Evolutionary conservation across 2,113 vertebrate genomes (phyloP).

Genomic region (Otis tarda): DNA sequence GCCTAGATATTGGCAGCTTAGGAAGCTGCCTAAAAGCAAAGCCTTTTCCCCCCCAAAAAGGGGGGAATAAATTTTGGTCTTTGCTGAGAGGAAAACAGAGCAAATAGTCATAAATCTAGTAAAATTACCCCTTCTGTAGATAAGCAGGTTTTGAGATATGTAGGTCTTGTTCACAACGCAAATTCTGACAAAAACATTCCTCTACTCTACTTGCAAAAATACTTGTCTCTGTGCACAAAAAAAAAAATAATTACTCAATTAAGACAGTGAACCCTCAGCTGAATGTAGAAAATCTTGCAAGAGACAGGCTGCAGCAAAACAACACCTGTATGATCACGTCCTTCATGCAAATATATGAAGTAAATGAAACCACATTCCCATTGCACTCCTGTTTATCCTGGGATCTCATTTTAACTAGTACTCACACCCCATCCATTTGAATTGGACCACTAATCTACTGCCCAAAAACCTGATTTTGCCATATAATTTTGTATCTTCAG

Average conservation of each 20-base stretch:
- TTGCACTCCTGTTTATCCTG: background rate
- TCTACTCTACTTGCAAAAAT: background rate
- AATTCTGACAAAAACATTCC: background rate
- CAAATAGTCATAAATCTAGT: background rate
- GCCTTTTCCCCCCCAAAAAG: no score
- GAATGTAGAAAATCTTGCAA: background rate
- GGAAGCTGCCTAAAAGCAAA: background rate
- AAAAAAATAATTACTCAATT: background rate
- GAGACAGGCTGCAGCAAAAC: background rate
- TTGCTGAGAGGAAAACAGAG: background rate
- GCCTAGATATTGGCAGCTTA: background rate
- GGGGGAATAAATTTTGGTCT: background rate
- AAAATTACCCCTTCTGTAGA: background rate
- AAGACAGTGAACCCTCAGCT: background rate
- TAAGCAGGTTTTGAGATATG: background rate
- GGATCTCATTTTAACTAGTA: background rate
- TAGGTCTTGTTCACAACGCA: background rate
- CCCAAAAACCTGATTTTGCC: background rate
- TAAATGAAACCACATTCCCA: background rate
- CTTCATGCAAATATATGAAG: background rate
- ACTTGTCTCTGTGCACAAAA: background rate
- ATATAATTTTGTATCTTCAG: background rate
- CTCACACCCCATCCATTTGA: background rate
- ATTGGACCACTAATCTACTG: background rate
- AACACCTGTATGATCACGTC: background rate